Percentiles rank a stretch among this genome's conserved stretches.
Conservation (phyloP, 2,113 vertebrate species). For the Brachyhypopomus gauderio region DNA sequence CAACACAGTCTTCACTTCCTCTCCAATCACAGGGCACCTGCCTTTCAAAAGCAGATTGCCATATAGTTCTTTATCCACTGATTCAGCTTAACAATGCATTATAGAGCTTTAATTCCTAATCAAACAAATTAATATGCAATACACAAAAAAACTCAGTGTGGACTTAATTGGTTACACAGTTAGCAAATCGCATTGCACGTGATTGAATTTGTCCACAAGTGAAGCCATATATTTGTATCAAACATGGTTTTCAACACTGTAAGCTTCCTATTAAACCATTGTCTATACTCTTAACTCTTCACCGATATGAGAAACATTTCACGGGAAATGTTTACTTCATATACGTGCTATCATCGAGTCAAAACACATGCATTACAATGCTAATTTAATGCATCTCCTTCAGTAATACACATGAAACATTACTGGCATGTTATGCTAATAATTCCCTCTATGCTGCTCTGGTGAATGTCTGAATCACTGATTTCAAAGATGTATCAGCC, state of each 20-base stretch:
- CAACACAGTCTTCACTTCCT: neutral
- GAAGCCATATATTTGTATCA: neutral
- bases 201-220: neutral
- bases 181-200: neutral
- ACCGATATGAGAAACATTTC: neutral
- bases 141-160: no score
- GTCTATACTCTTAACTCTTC: neutral
- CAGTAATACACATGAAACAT: no score
- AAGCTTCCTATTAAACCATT: neutral
- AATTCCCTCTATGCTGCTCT: neutral
- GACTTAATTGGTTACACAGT: no score
- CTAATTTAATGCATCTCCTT: no score
- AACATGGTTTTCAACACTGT: neutral
- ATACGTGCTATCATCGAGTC: no score
- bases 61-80: neutral
- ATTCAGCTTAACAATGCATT: neutral
- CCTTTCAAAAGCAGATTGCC: neutral
- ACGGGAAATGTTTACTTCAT: neutral
- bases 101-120: no score
- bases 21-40: neutral
- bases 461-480: conserved; percentile 2
- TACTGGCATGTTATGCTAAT: no score
- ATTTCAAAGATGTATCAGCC: neutral
- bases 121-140: no score
- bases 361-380: no score